Base-by-base conservation (phyloP, 1,140 invertebrate species). In the Drosophila tsacasi region DNA sequence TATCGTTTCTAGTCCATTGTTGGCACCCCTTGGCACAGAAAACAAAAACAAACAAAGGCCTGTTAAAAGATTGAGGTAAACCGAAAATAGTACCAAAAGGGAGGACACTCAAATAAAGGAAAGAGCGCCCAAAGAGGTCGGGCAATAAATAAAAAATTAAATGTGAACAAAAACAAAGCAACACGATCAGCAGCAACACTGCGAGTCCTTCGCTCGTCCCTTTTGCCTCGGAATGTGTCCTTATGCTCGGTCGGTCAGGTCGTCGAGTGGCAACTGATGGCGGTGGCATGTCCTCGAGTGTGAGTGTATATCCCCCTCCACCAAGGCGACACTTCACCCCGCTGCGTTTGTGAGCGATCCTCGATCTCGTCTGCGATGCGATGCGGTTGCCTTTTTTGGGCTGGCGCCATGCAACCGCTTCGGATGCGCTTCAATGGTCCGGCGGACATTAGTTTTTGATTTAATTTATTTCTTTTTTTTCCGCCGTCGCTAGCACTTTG, bases 141-240 rank as follows among this genome's bases (percentile, higher is more conserved):
- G 37, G 64, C 61, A 66, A 87, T 87, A 87, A 89, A 89, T 83
- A 80, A 89, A 49, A 80, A 69, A 83, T 81, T 75, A 80, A 89
- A 74, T 76, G 83, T 89, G 81, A 67, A 84, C 84, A 84, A 72
- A 83, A 83, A 87, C 83, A 87, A 87, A 75, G 76, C 64, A 63
- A 54, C 42, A 63, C 55, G 42, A 71, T 66, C 81, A 63, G 65
- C 57, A 62, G 49, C 66, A 47, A 62, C 55, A 79, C 27, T n/a
- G 40, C 17, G 25, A 50, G 21, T 79, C 83, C 83, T 79, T 54
- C 25, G 25, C 12, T 30, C 40, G 64, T 67, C 63, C 73, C 65
- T 76, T 47, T 55, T 40, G 32, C 42, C 9, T 37, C 42, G 55
- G 42, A 37, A 54, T 54, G 40, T 54, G 55, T 74, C 47, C 55